Conservation (phyloP, 2,113 vertebrate species). For the Scomber colias region DNA sequence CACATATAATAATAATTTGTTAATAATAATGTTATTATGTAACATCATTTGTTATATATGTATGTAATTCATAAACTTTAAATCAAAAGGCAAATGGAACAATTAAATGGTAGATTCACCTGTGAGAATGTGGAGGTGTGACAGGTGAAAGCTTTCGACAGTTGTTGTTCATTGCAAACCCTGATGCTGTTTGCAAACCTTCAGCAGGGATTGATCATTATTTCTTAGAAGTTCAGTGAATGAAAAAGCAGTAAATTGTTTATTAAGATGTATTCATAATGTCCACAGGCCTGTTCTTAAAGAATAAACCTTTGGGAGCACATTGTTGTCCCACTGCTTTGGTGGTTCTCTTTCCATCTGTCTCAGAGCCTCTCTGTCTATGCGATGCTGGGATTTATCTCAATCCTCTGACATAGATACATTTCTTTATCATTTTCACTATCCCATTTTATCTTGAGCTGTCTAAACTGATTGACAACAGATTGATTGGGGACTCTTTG, state of each 20-base stretch:
- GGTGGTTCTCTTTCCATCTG: neutral
- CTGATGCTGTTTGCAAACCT: neutral
- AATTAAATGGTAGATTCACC: neutral
- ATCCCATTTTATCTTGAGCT: neutral
- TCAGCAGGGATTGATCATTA: neutral
- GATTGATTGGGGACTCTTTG: neutral
- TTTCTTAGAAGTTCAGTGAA: neutral
- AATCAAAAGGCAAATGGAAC: too few relatives aligned
- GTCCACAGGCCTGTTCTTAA: constrained; percentile 33
- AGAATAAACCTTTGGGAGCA: constrained; percentile 29
- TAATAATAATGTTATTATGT: too few relatives aligned
- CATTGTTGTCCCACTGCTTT: neutral
- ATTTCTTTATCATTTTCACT: neutral
- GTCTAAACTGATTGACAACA: constrained; percentile 1
- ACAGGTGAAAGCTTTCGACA: neutral
- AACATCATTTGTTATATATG: neutral
- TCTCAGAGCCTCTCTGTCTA: neutral
- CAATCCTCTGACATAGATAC: neutral
- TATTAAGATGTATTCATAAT: constrained; percentile 13
- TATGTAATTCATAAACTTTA: neutral
- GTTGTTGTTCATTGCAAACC: neutral
- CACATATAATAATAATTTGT: neutral
- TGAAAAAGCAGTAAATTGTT: neutral
- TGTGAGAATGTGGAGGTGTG: neutral
- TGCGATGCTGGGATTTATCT: constrained; percentile 6